These are phyloP conservation scores for Gallinago media DNA, from an alignment of 2,113 vertebrate species.

Conservation along the genomic window DNA sequence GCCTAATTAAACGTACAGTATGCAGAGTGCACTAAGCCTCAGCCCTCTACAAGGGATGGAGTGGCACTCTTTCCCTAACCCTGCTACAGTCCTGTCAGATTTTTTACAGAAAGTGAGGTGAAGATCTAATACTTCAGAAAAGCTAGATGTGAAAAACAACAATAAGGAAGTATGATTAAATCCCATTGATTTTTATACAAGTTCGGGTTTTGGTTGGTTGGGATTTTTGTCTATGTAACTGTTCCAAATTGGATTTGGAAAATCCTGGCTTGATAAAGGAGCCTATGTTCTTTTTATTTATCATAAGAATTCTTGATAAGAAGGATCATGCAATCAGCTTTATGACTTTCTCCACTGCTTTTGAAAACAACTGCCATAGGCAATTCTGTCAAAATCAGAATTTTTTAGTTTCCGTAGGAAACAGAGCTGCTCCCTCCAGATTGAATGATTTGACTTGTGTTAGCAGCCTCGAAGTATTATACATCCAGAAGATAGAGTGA, in stretches of 20 bases:
- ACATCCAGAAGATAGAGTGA: not conserved
- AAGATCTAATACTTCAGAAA: not conserved
- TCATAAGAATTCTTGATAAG: not conserved
- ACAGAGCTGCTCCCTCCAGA: not conserved
- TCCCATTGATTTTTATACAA: not conserved
- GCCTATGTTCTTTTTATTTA: not conserved
- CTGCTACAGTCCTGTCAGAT: not conserved
- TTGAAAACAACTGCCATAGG: not conserved
- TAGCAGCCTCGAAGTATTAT: not conserved
- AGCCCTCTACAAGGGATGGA: not conserved
- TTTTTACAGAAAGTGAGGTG: not conserved
- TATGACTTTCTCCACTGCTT: not conserved
- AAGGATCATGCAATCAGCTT: not conserved
- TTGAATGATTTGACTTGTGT: not conserved
- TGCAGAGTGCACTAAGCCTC: not conserved
- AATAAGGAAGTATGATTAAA: not conserved
- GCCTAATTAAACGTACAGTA: not conserved
- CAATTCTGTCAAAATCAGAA: not conserved
- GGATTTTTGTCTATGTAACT: not conserved
- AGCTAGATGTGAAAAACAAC: not conserved
- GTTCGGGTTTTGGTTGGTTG: accelerated
- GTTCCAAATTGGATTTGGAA: not conserved
- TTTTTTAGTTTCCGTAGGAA: not conserved
- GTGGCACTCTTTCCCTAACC: no score
- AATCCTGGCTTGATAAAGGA: not conserved